A percentile compares a stretch with the other conserved stretches of the same genome.
Conservation (phyloP, 2,113 vertebrate genomes). For the Sapajus apella region DNA sequence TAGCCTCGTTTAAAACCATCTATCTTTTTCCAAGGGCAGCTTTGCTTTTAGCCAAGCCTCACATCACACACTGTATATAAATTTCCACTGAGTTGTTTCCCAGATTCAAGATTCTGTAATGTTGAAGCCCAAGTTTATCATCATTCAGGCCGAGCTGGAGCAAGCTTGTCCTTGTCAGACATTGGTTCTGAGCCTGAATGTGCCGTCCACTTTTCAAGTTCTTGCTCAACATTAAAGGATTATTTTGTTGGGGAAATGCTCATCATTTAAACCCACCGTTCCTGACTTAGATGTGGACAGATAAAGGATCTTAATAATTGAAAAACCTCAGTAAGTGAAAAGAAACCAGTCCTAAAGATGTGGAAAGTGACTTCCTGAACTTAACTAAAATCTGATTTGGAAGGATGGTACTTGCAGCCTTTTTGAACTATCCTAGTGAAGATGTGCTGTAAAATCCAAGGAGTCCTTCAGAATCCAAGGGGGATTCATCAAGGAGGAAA, state of each 20-base stretch:
- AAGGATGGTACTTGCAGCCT: background rate
- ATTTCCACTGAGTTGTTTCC: slow-evolving; percentile 60
- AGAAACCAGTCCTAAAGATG: background rate
- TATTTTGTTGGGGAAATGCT: background rate
- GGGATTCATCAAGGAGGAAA: too few relatives aligned
- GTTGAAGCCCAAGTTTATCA: slow-evolving; percentile 6
- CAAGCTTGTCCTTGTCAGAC: background rate
- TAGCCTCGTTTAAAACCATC: slow-evolving; percentile 58
- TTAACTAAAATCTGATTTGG: background rate
- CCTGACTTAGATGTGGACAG: background rate
- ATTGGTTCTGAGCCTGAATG: background rate
- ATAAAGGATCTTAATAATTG: background rate
- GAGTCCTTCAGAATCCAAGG: background rate
- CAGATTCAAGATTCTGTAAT: slow-evolving; percentile 22
- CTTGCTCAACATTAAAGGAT: background rate
- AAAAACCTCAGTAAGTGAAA: background rate
- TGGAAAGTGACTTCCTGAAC: background rate
- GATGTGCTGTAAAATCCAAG: background rate
- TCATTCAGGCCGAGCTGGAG: background rate
- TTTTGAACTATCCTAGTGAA: background rate
- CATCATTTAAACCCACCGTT: background rate
- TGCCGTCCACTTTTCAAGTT: background rate
- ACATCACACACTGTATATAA: background rate
- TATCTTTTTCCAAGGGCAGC: slow-evolving; percentile 60
- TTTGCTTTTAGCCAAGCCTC: slow-evolving; percentile 67